Evolutionary conservation across 2,113 vertebrate genomes (phyloP), one percentile per base, ranked within the genome.

Genomic region (Calidris pygmaea): DNA sequence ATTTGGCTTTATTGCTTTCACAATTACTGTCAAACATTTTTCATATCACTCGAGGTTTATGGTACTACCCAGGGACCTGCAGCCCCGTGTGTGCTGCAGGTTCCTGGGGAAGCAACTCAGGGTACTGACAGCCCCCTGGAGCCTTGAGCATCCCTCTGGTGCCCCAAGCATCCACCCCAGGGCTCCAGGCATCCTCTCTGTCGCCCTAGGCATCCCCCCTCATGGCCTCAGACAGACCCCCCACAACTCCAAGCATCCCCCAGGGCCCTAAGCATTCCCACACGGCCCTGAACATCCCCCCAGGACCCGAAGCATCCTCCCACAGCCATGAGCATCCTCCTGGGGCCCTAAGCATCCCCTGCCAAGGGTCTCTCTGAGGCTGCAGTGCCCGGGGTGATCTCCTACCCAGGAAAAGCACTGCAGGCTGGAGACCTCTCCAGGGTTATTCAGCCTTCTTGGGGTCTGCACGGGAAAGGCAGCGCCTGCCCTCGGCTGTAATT

Each of bases 1-100:
- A 72, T 88, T 71, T 77, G 79, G 43, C 85, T 88, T 91, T 92
- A 70, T 89, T 90, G 80, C 92, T 90, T 68, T 89, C 5, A 1
- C 17, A 12, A 86, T 91, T 93, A n/a, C 10, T 76, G 24, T 65
- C 92, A 90, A 89, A 87, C 67, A 37, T 48, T 67, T 85, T 88
- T 70, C 86, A 52, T 62, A 43, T n/a, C 20, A 4, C 48, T 50
- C 50, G 45, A 48, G 45, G 15, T 74, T 93, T 72, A 53, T 17
- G 24, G 21, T 68, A 17, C 21, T 43, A 14, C 43, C 29, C 17
- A 5, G 0, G 12, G 43, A 60, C 41, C 35, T 1, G 1, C 21
- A 74, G 45, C 50, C 39, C 45, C 47, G 39, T 19, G 39, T 6
- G 20, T 53, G 35, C 41, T 88, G 29, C 10, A 17, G 6, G 34